Evolutionary conservation across 2,797 vertebrate species (phyloP).

Genomic region (Eulemur coronatus): DNA sequence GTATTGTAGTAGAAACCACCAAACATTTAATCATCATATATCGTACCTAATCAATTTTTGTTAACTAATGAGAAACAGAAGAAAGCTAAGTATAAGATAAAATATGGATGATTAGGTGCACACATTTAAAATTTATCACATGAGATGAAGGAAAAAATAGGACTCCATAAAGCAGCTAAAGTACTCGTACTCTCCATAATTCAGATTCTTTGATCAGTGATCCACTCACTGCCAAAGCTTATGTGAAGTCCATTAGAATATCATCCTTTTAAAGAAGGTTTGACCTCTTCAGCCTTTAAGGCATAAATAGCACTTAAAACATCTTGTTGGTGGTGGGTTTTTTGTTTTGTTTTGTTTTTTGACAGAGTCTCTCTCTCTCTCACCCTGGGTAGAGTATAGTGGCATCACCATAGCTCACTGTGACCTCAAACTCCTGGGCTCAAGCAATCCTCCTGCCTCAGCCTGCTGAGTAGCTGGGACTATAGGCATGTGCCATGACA

Average conservation of each 20-base stretch:
- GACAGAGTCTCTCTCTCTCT: no score
- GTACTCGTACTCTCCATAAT: neutral
- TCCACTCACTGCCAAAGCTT: neutral
- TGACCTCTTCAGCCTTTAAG: neutral
- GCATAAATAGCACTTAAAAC: neutral
- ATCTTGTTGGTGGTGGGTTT: neutral
- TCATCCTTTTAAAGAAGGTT: neutral
- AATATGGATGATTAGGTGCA: neutral
- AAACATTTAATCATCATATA: neutral
- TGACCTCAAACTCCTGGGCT: no score
- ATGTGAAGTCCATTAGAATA: neutral
- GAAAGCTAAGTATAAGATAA: neutral
- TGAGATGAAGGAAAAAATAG: neutral
- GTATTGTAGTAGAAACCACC: constrained; percentile 25
- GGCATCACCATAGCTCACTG: no score
- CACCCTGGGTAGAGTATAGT: no score
- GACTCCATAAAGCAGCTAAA: neutral
- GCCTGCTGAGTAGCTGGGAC: no score
- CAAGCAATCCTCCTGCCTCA: no score
- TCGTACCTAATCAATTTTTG: neutral
- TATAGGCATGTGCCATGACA: no score
- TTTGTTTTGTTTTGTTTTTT: neutral
- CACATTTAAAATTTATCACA: constrained; percentile 11
- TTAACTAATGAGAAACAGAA: neutral
- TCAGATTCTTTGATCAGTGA: neutral